Evolutionary conservation across 2,797 vertebrate genomes (phyloP).

Genomic region (Gadopsis bispinosus): DNA sequence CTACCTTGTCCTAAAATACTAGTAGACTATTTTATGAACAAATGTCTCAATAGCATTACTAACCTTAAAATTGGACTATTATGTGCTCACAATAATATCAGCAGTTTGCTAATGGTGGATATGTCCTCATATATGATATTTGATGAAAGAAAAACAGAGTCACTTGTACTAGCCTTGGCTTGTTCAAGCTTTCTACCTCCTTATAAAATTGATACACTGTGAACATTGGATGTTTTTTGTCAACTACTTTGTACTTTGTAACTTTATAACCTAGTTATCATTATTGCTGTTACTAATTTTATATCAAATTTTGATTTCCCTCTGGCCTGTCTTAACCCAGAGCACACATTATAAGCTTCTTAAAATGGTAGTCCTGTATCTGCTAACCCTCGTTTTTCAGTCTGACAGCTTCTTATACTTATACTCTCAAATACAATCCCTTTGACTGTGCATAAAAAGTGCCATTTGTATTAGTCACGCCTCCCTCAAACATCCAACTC

Average conservation of each 20-base stretch:
- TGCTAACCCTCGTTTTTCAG: neutral
- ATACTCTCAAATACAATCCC: neutral
- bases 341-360: constrained; percentile 14
- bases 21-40: neutral
- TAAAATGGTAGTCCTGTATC: constrained; percentile 30
- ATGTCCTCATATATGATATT: neutral
- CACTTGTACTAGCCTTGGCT: neutral
- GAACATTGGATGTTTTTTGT: neutral
- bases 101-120: neutral
- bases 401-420: constrained; percentile 3
- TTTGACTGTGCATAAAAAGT: constrained; percentile 15
- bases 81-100: neutral
- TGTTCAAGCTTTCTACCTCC: neutral
- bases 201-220: neutral
- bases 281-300: neutral
- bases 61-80: neutral
- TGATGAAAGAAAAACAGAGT: neutral
- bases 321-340: neutral
- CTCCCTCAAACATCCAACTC: neutral
- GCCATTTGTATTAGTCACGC: constrained; percentile 2
- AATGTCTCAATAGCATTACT: neutral
- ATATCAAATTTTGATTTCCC: neutral
- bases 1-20: neutral
- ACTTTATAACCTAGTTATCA: neutral
- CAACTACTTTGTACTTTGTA: neutral